Evolutionary conservation across 2,888 invertebrate genomes (phyloP).

Genomic region (Bruchidius siliquastri): DNA sequence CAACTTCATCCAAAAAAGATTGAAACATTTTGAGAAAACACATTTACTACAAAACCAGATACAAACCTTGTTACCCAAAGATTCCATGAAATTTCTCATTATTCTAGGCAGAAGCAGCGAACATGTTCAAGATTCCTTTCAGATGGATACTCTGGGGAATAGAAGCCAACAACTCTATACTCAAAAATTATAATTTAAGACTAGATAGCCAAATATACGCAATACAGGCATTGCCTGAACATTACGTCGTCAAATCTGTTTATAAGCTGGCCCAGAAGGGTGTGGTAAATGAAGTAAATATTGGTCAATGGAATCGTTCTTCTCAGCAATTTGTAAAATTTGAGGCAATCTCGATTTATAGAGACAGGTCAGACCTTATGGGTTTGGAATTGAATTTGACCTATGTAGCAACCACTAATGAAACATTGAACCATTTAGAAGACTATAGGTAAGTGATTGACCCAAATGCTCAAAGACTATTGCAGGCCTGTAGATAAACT

Average conservation of each 20-base stretch:
- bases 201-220: conserved; percentile 30
- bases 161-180: conserved; percentile 6
- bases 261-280: conserved; percentile 23
- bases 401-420: conserved; percentile 40
- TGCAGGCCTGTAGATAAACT: too few species aligned
- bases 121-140: conserved; percentile 28
- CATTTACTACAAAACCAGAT: too few species aligned
- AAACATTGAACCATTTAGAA: conserved; percentile 45
- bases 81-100: too few species aligned
- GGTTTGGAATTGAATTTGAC: conserved; percentile 31
- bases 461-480: neutral
- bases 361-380: conserved; percentile 23
- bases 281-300: neutral
- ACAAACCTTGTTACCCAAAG: too few species aligned
- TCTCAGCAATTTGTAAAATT: conserved; percentile 14
- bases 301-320: conserved; percentile 16
- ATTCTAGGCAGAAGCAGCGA: conserved; percentile 24
- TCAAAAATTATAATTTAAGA: conserved; percentile 24
- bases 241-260: conserved; percentile 22
- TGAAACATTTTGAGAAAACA: too few species aligned
- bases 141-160: conserved; percentile 28
- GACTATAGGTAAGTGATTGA: conserved; percentile 41
- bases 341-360: conserved; percentile 11
- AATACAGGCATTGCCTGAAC: conserved; percentile 14
- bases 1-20: too few species aligned